Base-by-base conservation (phyloP, 1,140 invertebrate genomes). In the Phthorimaea operculella region DNA sequence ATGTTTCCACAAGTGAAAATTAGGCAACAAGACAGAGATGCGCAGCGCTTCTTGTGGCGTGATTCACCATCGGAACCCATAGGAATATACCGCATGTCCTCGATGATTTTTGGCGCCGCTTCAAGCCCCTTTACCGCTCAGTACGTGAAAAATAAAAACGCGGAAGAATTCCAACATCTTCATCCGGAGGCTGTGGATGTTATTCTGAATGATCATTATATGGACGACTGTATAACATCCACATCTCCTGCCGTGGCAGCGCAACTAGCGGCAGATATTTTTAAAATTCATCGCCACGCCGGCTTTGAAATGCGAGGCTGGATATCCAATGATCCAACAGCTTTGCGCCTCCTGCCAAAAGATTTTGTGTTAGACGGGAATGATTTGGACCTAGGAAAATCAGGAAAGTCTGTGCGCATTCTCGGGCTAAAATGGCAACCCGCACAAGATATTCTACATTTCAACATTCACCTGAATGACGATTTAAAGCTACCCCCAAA, bases 41-140 rank as follows among this genome's bases (percentile, higher is more conserved):
- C 57, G 9, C 51, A 39, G 45, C 16, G 57, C 0, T 62, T 62
- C 14, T 10, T 62, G 2, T 68, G 55, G 48, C 16, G 50, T 4
- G 54, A 34, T 11, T 7, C 6, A 11, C 6, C 6, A 7, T 34
- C 33, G 11, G 11, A 6, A 11, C 49, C 60, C 1, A 21, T 44
- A 0, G 34, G 44, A 16, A 39, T 55, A 33, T 70, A 56, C 42
- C 21, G 59, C 0, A 63, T 66, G 67, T 42, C 53, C 11, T 57
- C 54, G 0, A 54, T 73, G 34, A 63, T 70, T 8, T 80, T 76
- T 59, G 73, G 70, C 14, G 67, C 70, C 6, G 66, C 55, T 1
- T 57, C 36, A n/a, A 39, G 34, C 1, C 57, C 57, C 4, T 58
- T 21, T 28, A 53, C 33, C 4, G 57, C 57, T 33, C 17, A 34